Evolutionary conservation across 2,113 vertebrate genomes (phyloP), one percentile per base, ranked within the genome.

Genomic region (Takifugu flavidus): DNA sequence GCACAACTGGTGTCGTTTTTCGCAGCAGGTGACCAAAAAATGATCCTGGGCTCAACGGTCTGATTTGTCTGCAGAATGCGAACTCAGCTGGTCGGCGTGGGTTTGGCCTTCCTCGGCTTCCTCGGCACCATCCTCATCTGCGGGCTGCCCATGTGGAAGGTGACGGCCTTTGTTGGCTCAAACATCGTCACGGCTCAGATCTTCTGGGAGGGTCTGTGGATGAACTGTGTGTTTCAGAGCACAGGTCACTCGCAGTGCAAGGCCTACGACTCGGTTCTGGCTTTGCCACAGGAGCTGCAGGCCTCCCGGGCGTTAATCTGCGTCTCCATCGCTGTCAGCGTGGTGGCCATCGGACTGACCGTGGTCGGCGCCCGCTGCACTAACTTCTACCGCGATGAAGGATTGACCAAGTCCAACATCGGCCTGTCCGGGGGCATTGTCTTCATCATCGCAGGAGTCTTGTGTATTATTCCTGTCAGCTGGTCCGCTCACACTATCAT

Each of bases 141-240:
- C 1, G 93, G 84, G 0, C 56, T 97, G 64, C 96, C 96, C 26
- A 94, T 93, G 93, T 98, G 96, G 96, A 89, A 89, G 47, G 92
- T 96, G 75, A 82, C 93, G 0, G 92, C 96, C 29, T 98, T 98
- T 68, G 84, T 96, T 25, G 94, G 92, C 2, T 85, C 84, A 72
- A 96, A 91, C 89, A 95, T 98, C 52, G 69, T 98, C 82, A 94
- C 92, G 0, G 80, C 94, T 1, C 94, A 97, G 89, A 90, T 88
- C 58, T 93, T 85, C 82, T 94, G 92, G 92, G 90, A 93, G 66
- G 94, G 94, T 13, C 81, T 95, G 61, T 95, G 94, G 91, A 92
- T 92, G 90, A 88, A 85, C 79, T 95, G 94, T 0, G 90, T 93
- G 63, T 72, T 89, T 0, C 90, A 93, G 78, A 92, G 90, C 86